Conservation (phyloP, 2,113 vertebrate genomes). For the Ascaphus truei region DNA sequence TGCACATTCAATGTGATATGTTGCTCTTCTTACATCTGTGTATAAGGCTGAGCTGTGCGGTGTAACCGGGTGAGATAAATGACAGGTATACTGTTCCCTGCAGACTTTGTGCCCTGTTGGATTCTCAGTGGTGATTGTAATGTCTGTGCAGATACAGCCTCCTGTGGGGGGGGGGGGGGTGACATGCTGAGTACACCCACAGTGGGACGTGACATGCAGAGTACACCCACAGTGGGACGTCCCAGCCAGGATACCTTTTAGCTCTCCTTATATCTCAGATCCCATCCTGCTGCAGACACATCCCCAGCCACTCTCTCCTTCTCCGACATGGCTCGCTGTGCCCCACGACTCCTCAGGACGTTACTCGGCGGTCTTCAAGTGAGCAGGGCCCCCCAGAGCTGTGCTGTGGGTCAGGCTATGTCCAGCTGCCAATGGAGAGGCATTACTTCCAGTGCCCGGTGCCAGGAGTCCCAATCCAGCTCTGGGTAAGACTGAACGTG, state of each 20-base stretch:
- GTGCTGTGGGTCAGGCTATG: not conserved
- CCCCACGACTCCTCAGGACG: not conserved
- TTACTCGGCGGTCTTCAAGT: not conserved
- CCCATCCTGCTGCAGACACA: not conserved
- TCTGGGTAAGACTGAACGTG: slow-evolving; percentile 7
- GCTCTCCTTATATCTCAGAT: not conserved
- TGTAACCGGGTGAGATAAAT: no score
- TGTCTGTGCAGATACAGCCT: no score
- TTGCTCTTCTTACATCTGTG: no score
- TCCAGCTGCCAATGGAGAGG: not conserved
- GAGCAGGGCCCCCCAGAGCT: not conserved
- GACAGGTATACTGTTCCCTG: no score
- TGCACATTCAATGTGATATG: no score
- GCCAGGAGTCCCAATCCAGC: not conserved
- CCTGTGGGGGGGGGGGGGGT: no score
- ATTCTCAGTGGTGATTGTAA: no score
- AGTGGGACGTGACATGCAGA: no score
- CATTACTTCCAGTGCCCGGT: not conserved
- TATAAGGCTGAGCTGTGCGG: no score
- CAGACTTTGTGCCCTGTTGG: no score
- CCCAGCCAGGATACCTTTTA: not conserved
- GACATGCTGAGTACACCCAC: not conserved
- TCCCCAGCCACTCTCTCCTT: not conserved
- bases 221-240: not conserved
- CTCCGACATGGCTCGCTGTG: not conserved